Conservation (phyloP, 2,113 vertebrate genomes). For the Glaucomys volans region DNA sequence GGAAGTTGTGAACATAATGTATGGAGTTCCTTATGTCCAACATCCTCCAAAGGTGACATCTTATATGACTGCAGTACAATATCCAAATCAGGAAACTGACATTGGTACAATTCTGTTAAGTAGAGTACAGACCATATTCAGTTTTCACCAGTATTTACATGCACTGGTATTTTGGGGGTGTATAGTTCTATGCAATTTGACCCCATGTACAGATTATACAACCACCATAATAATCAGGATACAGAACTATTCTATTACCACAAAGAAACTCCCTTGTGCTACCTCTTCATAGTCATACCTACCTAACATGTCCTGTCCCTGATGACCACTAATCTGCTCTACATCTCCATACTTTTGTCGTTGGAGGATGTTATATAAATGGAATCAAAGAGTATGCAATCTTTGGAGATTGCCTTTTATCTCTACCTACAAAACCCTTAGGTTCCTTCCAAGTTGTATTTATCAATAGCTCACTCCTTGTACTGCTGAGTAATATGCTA, state of each 20-base stretch:
- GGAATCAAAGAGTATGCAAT: neutral
- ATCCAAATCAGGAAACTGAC: neutral
- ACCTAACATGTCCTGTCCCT: neutral
- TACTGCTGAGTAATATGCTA: neutral
- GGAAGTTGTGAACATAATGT: conserved; percentile 13
- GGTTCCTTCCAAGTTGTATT: neutral
- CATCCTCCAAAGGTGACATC: neutral
- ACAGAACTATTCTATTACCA: neutral
- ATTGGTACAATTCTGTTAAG: neutral
- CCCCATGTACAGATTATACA: neutral
- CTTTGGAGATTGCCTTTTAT: conserved; percentile 18
- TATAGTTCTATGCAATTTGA: neutral
- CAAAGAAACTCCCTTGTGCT: neutral
- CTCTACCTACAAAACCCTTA: neutral
- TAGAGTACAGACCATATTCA: neutral
- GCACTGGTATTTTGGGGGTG: neutral
- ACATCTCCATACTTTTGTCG: neutral
- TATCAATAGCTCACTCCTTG: neutral
- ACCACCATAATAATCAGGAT: neutral
- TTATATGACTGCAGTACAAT: neutral
- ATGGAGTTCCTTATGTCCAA: neutral
- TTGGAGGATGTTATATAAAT: neutral
- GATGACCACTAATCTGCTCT: neutral
- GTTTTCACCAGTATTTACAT: neutral
- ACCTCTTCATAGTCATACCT: neutral